Conservation (phyloP, 2,797 vertebrate species). For the Fringilla coelebs region DNA sequence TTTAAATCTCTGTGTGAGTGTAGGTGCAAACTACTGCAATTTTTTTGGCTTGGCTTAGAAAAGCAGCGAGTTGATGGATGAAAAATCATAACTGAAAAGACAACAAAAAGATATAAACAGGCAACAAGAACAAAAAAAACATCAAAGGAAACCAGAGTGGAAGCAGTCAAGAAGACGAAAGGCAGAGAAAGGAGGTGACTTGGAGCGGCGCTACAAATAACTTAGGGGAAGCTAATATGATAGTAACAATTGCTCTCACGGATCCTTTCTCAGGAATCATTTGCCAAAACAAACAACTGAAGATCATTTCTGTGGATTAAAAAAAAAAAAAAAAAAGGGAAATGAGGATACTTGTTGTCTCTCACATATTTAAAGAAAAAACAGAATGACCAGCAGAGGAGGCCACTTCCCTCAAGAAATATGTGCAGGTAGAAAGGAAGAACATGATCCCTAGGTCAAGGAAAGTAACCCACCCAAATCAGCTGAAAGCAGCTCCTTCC, state of each 20-base stretch:
- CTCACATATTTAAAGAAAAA: background rate
- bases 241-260: background rate
- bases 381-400: constrained; percentile 9
- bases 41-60: background rate
- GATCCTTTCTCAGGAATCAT: constrained; percentile 16
- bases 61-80: background rate
- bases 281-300: constrained; percentile 43
- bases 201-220: background rate
- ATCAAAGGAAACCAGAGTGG: background rate
- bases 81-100: constrained; percentile 19
- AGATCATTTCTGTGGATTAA: background rate
- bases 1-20: background rate
- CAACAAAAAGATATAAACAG: background rate
- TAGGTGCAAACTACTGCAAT: background rate
- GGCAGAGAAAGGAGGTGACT: background rate
- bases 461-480: background rate
- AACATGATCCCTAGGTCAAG: background rate
- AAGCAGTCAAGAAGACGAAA: background rate
- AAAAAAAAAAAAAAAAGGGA: background rate
- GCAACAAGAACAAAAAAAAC: background rate
- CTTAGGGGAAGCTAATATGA: background rate
- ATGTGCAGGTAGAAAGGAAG: background rate
- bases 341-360: background rate
- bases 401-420: background rate
- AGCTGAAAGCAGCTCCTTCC: background rate